These are phyloP conservation scores for Gasterosteus nipponicus DNA, from an alignment of 2,113 vertebrate genomes.

Conservation along the genomic window DNA sequence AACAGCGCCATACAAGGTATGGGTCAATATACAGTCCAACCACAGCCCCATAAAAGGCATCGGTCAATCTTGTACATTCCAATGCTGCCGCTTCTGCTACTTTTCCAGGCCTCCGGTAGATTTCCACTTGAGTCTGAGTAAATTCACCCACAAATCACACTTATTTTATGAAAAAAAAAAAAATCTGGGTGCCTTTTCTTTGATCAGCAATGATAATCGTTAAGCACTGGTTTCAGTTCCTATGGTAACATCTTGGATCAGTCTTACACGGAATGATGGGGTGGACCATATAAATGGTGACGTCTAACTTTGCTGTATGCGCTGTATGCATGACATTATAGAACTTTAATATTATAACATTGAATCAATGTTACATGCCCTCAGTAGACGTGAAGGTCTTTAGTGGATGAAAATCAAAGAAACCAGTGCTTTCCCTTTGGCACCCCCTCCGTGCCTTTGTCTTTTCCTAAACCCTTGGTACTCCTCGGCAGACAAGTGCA, in stretches of 20 bases:
- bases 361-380: slow-evolving; percentile 48
- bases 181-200: slow-evolving; percentile 10
- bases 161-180: not conserved
- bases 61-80: too few species aligned
- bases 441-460: slow-evolving; percentile 57
- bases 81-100: too few species aligned
- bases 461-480: slow-evolving; percentile 61
- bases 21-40: too few species aligned
- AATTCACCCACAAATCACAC: too few species aligned
- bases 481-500: slow-evolving; percentile 61
- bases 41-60: too few species aligned
- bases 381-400: slow-evolving; percentile 39
- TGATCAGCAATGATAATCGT: slow-evolving; percentile 40
- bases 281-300: slow-evolving; percentile 9
- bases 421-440: slow-evolving; percentile 49
- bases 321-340: not conserved
- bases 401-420: slow-evolving; percentile 59
- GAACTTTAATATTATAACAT: slow-evolving; percentile 25
- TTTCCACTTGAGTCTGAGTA: too few species aligned
- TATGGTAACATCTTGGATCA: slow-evolving; percentile 39
- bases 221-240: slow-evolving; percentile 44
- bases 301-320: slow-evolving; percentile 1
- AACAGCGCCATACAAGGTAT: too few species aligned
- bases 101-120: too few species aligned
- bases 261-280: slow-evolving; percentile 7